These are phyloP conservation scores for Lithophane socia DNA, from an alignment of 2,888 invertebrate species.

Conservation along the genomic window DNA sequence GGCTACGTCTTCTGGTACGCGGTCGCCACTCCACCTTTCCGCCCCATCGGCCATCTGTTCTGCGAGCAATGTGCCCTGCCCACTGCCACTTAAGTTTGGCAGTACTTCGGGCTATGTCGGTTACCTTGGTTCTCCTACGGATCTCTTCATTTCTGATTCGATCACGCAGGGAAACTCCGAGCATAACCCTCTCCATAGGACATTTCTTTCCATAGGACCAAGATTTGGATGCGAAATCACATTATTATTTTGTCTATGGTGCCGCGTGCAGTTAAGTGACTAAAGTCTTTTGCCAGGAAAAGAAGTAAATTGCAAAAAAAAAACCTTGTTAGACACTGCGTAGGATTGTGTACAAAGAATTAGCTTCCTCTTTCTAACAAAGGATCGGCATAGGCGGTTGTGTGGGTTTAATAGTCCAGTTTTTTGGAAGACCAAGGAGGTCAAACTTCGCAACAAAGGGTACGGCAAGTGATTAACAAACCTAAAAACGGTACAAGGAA, in stretches of 20 bases:
- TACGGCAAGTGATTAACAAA: slow-evolving; percentile 28
- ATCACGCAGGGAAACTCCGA: too few species aligned
- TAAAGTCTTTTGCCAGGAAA: background rate
- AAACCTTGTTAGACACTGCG: slow-evolving; percentile 13
- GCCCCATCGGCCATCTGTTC: too few species aligned
- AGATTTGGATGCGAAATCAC: background rate
- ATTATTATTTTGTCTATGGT: background rate
- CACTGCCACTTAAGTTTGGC: too few species aligned
- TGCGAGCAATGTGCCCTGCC: too few species aligned
- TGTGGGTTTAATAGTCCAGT: slow-evolving; percentile 55
- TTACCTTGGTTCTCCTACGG: too few species aligned
- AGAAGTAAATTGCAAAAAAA: slow-evolving; percentile 1
- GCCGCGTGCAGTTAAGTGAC: background rate
- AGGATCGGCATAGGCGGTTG: slow-evolving; percentile 32
- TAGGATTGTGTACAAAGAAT: slow-evolving; percentile 37
- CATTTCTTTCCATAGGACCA: background rate
- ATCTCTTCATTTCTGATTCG: too few species aligned
- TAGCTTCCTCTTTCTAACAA: slow-evolving; percentile 38
- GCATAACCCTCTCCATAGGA: too few species aligned
- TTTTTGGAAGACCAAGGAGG: slow-evolving; percentile 31
- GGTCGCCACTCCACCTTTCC: too few species aligned
- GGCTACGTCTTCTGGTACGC: too few species aligned
- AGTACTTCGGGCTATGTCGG: too few species aligned
- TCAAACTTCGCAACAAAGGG: slow-evolving; percentile 22
- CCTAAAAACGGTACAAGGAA: slow-evolving; percentile 40